These are phyloP conservation scores for Athalia rosae DNA, from an alignment of 2,888 invertebrate genomes.

Conservation along the genomic window DNA sequence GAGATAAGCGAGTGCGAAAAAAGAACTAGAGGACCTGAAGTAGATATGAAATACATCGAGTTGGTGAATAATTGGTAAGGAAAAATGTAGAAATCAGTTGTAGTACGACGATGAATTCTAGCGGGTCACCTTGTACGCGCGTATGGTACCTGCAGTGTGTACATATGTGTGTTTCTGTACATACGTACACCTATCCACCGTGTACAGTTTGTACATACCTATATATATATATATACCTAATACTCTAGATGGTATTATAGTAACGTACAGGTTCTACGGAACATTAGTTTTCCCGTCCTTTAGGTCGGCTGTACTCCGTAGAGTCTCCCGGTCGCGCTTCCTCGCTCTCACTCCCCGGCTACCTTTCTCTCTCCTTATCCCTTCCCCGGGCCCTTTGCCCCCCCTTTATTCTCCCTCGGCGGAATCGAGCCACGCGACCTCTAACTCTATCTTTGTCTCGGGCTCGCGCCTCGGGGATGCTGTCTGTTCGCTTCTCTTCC, in stretches of 20 bases:
- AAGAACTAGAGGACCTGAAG: too few relatives aligned
- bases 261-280: slow-evolving; percentile 41
- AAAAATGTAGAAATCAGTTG: too few relatives aligned
- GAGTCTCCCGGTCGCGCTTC: neutral
- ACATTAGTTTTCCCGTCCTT: slow-evolving; percentile 41
- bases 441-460: slow-evolving; percentile 40
- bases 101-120: too few relatives aligned
- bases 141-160: too few relatives aligned
- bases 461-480: slow-evolving; percentile 33
- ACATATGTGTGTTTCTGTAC: too few relatives aligned
- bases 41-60: too few relatives aligned
- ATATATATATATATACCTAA: slow-evolving; percentile 18
- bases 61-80: too few relatives aligned
- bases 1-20: too few relatives aligned
- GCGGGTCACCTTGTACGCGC: too few relatives aligned
- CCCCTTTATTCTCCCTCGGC: slow-evolving; percentile 1
- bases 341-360: neutral
- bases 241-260: slow-evolving; percentile 41
- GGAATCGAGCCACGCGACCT: slow-evolving; percentile 44
- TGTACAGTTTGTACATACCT: slow-evolving; percentile 13
- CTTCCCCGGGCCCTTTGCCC: neutral
- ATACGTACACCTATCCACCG: neutral
- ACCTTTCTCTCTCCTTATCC: neutral
- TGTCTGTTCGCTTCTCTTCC: slow-evolving; percentile 15
- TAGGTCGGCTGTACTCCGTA: slow-evolving; percentile 1